A percentile compares a stretch with the other conserved stretches of the same genome.
phyloP scores from a whole-genome alignment of 2,888 invertebrate species.

The Yponomeuta sedellus region DNA sequence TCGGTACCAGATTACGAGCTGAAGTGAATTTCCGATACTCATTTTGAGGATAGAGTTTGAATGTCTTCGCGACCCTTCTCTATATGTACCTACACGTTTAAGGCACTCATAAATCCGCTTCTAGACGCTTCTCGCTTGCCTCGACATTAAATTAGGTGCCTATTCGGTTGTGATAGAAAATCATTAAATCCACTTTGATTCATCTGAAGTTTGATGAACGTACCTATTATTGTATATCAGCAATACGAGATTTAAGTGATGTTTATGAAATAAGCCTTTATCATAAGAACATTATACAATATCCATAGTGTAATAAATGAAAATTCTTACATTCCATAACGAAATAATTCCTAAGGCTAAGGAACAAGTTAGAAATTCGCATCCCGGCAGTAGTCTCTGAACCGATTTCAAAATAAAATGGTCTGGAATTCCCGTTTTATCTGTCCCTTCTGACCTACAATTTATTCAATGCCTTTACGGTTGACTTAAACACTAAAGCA shows the following conservation, averaged over 20 bases:
- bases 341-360: neutral
- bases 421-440: conserved; percentile 59
- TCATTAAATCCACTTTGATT: neutral
- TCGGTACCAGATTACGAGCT: conserved; percentile 70
- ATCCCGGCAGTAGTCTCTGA: neutral
- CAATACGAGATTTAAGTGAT: neutral
- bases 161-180: neutral
- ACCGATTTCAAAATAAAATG: conserved; percentile 48
- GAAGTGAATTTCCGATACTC: conserved; percentile 76
- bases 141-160: neutral
- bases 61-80: conserved; percentile 55
- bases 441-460: conserved; percentile 74
- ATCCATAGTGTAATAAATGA: too few species aligned
- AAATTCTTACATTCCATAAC: too few species aligned
- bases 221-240: neutral
- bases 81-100: neutral
- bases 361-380: neutral
- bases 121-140: neutral
- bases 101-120: neutral
- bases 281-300: too few species aligned
- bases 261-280: too few species aligned
- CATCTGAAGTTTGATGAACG: neutral
- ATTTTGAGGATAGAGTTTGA: conserved; percentile 69
- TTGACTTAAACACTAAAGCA: conserved; percentile 73
- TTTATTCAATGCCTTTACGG: conserved; percentile 72